Evolutionary conservation across 1,140 invertebrate species (phyloP), one percentile per base, ranked within the genome.

Genomic region (Drosophila tani): DNA sequence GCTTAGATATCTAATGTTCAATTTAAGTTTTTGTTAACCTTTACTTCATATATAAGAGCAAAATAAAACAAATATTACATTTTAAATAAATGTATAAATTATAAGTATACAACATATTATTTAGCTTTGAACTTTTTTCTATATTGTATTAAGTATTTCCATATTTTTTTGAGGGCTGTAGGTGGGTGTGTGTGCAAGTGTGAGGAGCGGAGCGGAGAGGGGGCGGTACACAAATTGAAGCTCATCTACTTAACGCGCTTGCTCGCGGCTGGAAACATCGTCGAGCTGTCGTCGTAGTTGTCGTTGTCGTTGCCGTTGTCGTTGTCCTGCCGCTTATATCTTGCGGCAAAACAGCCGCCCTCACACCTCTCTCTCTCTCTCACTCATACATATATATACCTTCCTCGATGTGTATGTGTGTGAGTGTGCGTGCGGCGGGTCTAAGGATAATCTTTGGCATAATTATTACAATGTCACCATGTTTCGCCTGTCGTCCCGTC

Each of bases 401-500:
- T 46, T 32, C n/a, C 35, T n/a, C 14, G 24, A 15, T 75, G 32
- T 53, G 45, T 17, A 29, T 55, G 56, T 40, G 9, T 55, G 56
- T 40, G 9, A 41, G 46, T 73, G 46, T 67, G 62, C 65, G 71
- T 59, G 58, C 63, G 66, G n/a, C 50, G 74, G 74, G 84, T 88
- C 84, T 88, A 75, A 78, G 84, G 84, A 88, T 88, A 88, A 88
- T 88, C 84, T 88, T 88, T 88, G 84, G 84, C 85, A 88, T 88
- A 88, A 88, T 88, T 88, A 88, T 88, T 88, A 88, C 84, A 88
- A 88, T 88, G 84, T 88, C 84, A 88, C 84, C 85, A 88, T 88
- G 84, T 88, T 87, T 86, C 83, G 83, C 76, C 73, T 47, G 65
- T 76, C 69, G 59, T 74, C 66, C 46, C 59, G 29, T 47, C 29